Base-by-base conservation (phyloP, 2,797 vertebrate genomes). In the Coracias cyanogaster region DNA sequence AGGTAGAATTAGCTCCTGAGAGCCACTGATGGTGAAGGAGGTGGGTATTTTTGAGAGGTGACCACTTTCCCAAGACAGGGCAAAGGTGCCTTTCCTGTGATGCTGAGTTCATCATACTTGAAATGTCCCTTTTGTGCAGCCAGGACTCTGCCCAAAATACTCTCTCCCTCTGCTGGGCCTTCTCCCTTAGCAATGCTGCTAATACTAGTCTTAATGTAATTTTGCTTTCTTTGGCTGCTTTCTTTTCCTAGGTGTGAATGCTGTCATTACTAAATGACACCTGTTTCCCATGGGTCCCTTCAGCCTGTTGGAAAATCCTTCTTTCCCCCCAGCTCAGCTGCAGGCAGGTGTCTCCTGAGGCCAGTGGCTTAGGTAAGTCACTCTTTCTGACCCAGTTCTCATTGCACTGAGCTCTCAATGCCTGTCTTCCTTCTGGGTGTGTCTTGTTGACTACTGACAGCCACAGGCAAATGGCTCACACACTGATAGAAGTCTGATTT, bases 21-120 rank as follows among this genome's bases (percentile, higher is more conserved):
- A 71, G 45, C 25, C 1, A 3, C 10, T 1, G 0, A 0, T 0
- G 3, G 37, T 24, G 45, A 48, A 84, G 66, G 35, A 14, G 31
- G 28, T 2, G 21, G 35, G 18, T 73, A 16, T 82, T 67, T 57
- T 55, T 79, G 43, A 55, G 45, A 29, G 16, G 48, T 11, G 9
- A 35, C 2, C 13, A 25, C 37, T 73, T 66, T 57, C 41, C 33
- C 5, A 79, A 79, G 51, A 15, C 7, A 62, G 39, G 17, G 46
- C 7, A 45, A 65, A 89, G n/a, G 43, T 72, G 7, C 7, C 15
- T 82, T 31, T 48, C 28, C 7, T 77, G n/a, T 0, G 5, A 43
- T 35, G 9, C 29, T 33, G 35, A 45, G 22, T 24, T 86, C 2
- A 10, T 62, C 1, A 1, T 9, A 3, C 16, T 11, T 69, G 24